Evolutionary conservation across 2,113 vertebrate genomes (phyloP), one percentile per base, ranked within the genome.

Genomic region (Platichthys flesus): DNA sequence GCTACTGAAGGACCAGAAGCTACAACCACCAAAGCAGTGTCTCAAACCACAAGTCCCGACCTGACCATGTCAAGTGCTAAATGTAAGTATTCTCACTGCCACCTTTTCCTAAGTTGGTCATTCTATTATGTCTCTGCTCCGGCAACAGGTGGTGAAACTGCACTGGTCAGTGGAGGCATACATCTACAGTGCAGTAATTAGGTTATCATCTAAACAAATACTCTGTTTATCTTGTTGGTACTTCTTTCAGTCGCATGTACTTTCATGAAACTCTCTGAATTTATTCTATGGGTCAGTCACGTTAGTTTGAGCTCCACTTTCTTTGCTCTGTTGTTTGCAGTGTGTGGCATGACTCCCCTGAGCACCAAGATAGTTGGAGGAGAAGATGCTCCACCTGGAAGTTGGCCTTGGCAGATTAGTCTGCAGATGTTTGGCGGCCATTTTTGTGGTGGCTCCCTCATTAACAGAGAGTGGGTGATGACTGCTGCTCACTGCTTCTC

Each of bases 371-470:
- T 95, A 62, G 71, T 94, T 64, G 94, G 94, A 40, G 93, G 94
- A n/a, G 64, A 88, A 3, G 78, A 91, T 1, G 83, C 92, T 0
- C 76, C 21, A 20, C 35, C 37, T 0, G 90, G 92, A 14, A 57
- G 78, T 67, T 95, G 93, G 93, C 93, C 93, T 0, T 95, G 94
- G 94, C 93, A 95, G 52, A 88, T 70, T 47, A 94, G 94, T 85
- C 81, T 95, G 65, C 78, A 85, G 5, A 79, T 20, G 0, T 72
- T 55, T 10, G 74, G 72, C 2, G 8, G 42, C 16, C 91, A 92
- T 68, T 15, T 92, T 31, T 95, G 94, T 71, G 94, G 93, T 14
- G 93, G 91, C 62, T 90, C 93, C 37, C 90, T 95, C 77, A 90
- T 95, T 70, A 84, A 85, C 52, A 84, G 63, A 12, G 79, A 85